These are phyloP conservation scores for Elachura formosa DNA, from an alignment of 2,113 vertebrate species.

Conservation along the genomic window DNA sequence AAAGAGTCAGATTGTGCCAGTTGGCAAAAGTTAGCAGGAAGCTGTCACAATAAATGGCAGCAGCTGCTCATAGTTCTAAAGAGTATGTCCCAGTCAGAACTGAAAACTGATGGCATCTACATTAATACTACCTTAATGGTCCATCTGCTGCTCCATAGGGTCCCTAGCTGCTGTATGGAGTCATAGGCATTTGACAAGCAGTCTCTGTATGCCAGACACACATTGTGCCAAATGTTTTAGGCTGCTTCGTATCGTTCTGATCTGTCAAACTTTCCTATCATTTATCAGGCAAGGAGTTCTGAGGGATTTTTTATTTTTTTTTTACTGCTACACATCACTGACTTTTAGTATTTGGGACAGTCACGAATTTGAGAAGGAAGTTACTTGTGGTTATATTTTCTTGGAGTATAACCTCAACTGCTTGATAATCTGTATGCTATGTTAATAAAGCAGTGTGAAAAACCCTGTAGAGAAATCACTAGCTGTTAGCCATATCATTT, in stretches of 20 bases:
- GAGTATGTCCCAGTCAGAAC: constrained; percentile 99
- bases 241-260: constrained; percentile 92
- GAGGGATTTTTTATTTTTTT: constrained; percentile 72
- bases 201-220: constrained; percentile 98
- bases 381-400: constrained; percentile 38
- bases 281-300: constrained; percentile 88
- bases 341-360: constrained; percentile 75
- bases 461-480: constrained; percentile 50
- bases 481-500: not conserved
- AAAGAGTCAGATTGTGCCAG: constrained; percentile 93
- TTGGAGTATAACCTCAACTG: constrained; percentile 27
- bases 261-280: constrained; percentile 94
- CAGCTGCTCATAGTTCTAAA: constrained; percentile 99
- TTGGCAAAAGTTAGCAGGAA: constrained; percentile 99
- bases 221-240: constrained; percentile 98
- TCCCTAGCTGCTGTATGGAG: constrained; percentile 98
- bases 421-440: constrained; percentile 1
- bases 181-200: constrained; percentile 99
- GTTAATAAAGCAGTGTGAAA: constrained; percentile 55
- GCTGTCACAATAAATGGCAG: constrained; percentile 99
- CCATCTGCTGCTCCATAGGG: constrained; percentile 99
- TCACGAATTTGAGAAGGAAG: constrained; percentile 60
- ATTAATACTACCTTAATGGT: constrained; percentile 99
- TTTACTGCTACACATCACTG: constrained; percentile 77
- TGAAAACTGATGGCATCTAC: constrained; percentile 99